Evolutionary conservation across 2,888 invertebrate species (phyloP), one percentile per base, ranked within the genome.

Genomic region (Calliphora vomitoria): DNA sequence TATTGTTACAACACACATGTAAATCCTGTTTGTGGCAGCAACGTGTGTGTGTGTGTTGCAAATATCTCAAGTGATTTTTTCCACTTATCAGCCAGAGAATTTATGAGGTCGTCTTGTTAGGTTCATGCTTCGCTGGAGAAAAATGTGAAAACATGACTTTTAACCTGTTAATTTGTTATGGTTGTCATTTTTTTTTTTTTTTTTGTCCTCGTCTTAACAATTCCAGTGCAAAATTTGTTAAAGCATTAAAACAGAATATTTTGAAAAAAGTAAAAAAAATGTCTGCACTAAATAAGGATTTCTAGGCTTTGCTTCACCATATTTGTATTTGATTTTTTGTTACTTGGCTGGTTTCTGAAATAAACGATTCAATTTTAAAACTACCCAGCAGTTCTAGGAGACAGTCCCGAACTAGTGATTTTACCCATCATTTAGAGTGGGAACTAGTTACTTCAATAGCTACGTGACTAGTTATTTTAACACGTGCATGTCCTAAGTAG

Each of bases 161-260:
- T 87, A 87, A 87, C 87, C 87, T 87, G 87, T 82, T 87, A 87
- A 87, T 87, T 87, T 87, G 87, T 74, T 85, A 74, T 69, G 87
- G 75, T 87, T 79, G 41, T 53, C 13, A 62, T 55, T 25, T 50
- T 35, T 38, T 20, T n/a, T n/a, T n/a, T n/a, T n/a, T n/a, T n/a
- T n/a, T n/a, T n/a, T n/a, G n/a, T 41, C 20, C 31, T 10, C 6
- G 15, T 25, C 25, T 25, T 35, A 35, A 53, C 3, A 50, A 15
- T 53, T 44, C 10, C 38, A 31, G 35, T 6, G 0, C n/a, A 35
- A 62, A 66, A 20, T 66, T 4, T 4, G 5, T 60, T 15, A 55
- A 55, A 25, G 25, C 11, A 4, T 60, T 15, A 58, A 58, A 11
- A 25, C 8, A 60, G 6, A 31, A 60, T 20, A 50, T 50, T n/a